Evolutionary conservation across 2,797 vertebrate species (phyloP), one percentile per base, ranked within the genome.

Genomic region (Pangasius djambal): DNA sequence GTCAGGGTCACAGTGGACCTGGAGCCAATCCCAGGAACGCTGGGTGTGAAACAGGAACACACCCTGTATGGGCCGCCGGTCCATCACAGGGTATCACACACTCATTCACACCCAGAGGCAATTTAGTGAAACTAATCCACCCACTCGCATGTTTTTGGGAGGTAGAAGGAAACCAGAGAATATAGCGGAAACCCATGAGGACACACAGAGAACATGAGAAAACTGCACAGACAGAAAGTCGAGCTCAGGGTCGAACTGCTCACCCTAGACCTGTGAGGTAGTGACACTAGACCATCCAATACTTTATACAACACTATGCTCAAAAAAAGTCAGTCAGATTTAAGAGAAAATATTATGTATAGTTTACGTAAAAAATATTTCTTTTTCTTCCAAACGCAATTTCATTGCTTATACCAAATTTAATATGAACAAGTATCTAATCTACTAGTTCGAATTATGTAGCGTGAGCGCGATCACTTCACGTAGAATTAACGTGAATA

Each of bases 21-120:
- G 83, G 82, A 85, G 63, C 63, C 28, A 52, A 22, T 69, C 44
- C 83, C 83, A 52, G 8, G 3, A 50, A 67, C 44, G 48, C 28
- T 50, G 40, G 44, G 52, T 1, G 4, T 1, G 25, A 84, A 28
- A 85, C 16, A 31, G 48, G 61, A 67, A 69, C 22, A 85, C 83
- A 52, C 44, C 61, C 63, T 52, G 40, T 52, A 85, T 34, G 48
- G n/a, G 16, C 55, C 0, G 10, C n/a, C 48, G 55, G 16, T 34
- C 65, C n/a, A 85, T 69, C 83, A 22, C 83, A 85, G 65, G 83
- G n/a, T 69, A 83, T 83, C 40, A 83, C 57, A 63, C 59, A 70
- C 65, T 70, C 48, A 34, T 70, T 85, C 44, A 55, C 65, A 85
- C 65, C 48, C 18, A 69, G 65, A 13, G 9, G 65, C 48, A 52